phyloP scores from a whole-genome alignment of 2,888 invertebrate species.

The Tiphia femorata region DNA sequence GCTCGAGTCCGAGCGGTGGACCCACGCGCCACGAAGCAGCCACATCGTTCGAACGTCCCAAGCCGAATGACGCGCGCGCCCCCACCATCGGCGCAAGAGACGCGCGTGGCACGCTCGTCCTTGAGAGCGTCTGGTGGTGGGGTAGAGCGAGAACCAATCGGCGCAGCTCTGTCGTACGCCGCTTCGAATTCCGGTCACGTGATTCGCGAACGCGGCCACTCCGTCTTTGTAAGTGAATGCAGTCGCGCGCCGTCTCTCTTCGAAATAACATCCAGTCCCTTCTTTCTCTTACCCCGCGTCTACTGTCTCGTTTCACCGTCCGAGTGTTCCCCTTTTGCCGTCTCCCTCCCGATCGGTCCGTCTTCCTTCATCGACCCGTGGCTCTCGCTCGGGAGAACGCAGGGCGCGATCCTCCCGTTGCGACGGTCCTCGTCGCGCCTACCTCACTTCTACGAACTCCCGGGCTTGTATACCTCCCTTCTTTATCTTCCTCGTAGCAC shows the following conservation, averaged over 20 bases:
- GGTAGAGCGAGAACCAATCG: constrained; percentile 52
- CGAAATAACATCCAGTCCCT: constrained; percentile 4
- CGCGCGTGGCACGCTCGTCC: constrained; percentile 60
- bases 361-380: constrained; percentile 3
- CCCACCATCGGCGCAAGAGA: constrained; percentile 70
- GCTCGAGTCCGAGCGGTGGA: constrained; percentile 21
- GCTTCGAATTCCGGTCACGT: constrained; percentile 57
- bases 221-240: constrained; percentile 10
- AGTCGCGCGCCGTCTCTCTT: constrained; percentile 16
- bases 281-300: constrained; percentile 24
- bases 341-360: neutral
- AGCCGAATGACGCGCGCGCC: constrained; percentile 55
- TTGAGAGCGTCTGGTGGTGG: constrained; percentile 36
- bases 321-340: neutral
- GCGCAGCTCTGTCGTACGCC: constrained; percentile 62
- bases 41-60: constrained; percentile 50
- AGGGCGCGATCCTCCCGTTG: constrained; percentile 16
- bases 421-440: constrained; percentile 34
- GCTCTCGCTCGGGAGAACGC: constrained; percentile 18
- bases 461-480: constrained; percentile 43
- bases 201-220: constrained; percentile 44
- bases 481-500: constrained; percentile 11
- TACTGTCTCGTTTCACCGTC: constrained; percentile 16
- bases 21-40: constrained; percentile 55
- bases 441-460: constrained; percentile 56